Base-by-base conservation (phyloP, 2,888 invertebrate genomes). In the Cyclophora albipunctata region DNA sequence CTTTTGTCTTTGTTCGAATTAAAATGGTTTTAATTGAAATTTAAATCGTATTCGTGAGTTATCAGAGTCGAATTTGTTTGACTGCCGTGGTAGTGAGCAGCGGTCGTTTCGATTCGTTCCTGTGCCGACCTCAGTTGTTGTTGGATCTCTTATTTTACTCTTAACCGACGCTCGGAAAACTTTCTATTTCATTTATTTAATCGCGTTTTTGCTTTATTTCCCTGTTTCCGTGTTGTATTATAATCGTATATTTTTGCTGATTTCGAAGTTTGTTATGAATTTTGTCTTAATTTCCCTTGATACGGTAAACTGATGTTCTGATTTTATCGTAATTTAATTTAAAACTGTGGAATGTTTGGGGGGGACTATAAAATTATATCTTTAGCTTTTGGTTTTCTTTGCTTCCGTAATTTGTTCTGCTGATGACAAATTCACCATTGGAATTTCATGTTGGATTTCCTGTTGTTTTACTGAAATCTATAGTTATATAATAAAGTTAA, bases 11-110 rank as follows among this genome's bases (percentile, higher is more conserved):
- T 63, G 60, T 63, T 65, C 63, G 64, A 67, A 70, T 73, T 69
- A 65, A 66, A 67, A 64, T 65, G 64, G 63, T 64, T 67, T 71
- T 70, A 71, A 74, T 78, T 74, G 67, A 67, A 75, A 69, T 72
- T 73, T 69, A 58, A 71, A 69, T 67, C 75, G 67, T 75, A 75
- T 71, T 69, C 67, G 66, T 64, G 64, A 64, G 70, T 71, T 66
- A 65, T 70, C 69, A 77, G 69, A 71, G 81, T 68, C 64, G 66
- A 75, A 68, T 77, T 77, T 69, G 60, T 72, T 65, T 69, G 71
- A 72, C 66, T 37, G 37, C 5, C 37, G 62, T 45, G 53, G 52
- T 57, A 20, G 60, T 52, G 64, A 60, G 60, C 49, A 55, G 52
- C 51, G 51, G 50, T 52, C 20, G 20, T 51, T 48, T 48, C 47